These are phyloP conservation scores for Etheostoma cragini DNA, from an alignment of 2,113 vertebrate species.

Conservation along the genomic window DNA sequence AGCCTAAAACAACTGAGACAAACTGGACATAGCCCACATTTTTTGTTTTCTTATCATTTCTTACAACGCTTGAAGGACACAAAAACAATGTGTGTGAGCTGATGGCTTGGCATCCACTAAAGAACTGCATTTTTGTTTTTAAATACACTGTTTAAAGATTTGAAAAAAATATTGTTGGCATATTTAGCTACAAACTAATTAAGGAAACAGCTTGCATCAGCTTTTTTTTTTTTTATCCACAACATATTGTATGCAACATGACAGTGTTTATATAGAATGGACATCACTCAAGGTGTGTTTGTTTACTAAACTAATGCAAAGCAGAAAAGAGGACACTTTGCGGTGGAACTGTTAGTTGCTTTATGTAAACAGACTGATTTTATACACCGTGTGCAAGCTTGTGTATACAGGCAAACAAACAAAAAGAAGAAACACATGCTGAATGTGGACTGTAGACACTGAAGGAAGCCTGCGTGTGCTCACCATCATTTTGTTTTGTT, in stretches of 20 bases:
- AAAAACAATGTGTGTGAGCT: conserved; percentile 63
- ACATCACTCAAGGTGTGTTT: conserved; percentile 24
- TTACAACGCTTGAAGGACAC: conserved; percentile 57
- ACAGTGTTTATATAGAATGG: conserved; percentile 26
- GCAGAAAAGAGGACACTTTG: conserved; percentile 22
- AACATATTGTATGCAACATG: conserved; percentile 35
- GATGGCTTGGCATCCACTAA: conserved; percentile 38
- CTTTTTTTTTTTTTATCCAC: conserved; percentile 6
- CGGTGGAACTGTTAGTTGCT: conserved; percentile 15
- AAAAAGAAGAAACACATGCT: conserved; percentile 5
- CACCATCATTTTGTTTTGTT: conserved; percentile 41
- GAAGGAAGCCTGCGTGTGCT: conserved; percentile 24
- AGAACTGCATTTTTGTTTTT: conserved; percentile 23
- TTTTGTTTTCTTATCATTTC: conserved; percentile 67
- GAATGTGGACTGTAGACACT: conserved; percentile 27
- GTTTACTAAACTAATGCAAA: conserved; percentile 46
- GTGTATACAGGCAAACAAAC: conserved; percentile 18
- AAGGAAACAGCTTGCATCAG: conserved; percentile 15
- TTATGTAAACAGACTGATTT: conserved; percentile 39
- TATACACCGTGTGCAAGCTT: not conserved
- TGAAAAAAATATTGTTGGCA: not conserved
- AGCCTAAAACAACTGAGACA: conserved; percentile 40
- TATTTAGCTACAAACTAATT: conserved; percentile 22
- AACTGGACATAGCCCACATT: conserved; percentile 47
- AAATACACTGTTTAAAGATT: conserved; percentile 18